A percentile compares a stretch with the other conserved stretches of the same genome.
These are phyloP conservation scores for Apistogramma diplotaenia DNA, from an alignment of 2,113 vertebrate genomes.

Conservation along the genomic window DNA sequence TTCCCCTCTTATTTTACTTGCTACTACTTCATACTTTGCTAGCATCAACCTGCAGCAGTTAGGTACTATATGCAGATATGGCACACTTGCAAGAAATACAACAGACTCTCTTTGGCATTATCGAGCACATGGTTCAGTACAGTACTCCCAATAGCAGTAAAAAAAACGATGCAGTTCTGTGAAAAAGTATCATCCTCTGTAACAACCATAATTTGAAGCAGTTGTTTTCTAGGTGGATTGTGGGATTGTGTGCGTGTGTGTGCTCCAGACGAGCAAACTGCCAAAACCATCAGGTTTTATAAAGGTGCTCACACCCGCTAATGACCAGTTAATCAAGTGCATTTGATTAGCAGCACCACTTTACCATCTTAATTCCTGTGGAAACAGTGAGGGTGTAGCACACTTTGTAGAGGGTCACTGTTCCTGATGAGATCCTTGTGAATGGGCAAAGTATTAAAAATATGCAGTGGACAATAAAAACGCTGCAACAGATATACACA, in stretches of 20 bases:
- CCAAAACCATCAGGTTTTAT: neutral
- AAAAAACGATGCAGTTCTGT: neutral
- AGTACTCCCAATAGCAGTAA: neutral
- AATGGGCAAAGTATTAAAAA: neutral
- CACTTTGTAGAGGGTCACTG: neutral
- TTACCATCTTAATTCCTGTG: neutral
- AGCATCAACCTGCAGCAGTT: neutral
- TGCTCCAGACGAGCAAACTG: neutral
- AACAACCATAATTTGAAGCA: neutral
- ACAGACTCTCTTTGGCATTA: neutral
- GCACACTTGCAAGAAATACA: neutral
- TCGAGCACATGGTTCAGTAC: neutral
- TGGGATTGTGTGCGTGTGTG: neutral
- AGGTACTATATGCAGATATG: neutral
- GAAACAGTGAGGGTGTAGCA: neutral
- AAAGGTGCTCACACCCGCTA: neutral
- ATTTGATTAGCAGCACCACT: neutral
- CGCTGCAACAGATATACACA: neutral
- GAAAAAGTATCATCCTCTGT: neutral
- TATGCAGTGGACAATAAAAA: neutral
- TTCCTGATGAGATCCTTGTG: neutral
- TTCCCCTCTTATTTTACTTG: rapidly evolving
- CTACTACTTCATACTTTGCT: neutral
- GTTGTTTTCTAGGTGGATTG: neutral
- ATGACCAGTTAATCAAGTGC: neutral